Percentiles rank a stretch among this genome's conserved stretches.
Conservation (phyloP, 2,888 invertebrate genomes). For the Spatulosminthurus flaviceps region DNA sequence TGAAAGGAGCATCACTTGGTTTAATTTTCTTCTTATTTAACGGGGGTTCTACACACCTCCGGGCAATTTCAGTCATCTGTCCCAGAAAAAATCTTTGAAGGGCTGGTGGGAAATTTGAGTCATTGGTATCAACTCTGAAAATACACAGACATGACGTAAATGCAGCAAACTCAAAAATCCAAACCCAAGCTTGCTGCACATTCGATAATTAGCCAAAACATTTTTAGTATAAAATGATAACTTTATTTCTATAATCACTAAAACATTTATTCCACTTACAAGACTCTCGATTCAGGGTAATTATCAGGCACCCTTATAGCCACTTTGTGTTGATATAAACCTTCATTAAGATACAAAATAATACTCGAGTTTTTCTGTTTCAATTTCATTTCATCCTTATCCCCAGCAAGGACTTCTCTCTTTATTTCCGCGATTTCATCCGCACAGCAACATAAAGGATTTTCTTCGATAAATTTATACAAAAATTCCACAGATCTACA, state of each 20-base stretch:
- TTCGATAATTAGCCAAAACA: too few relatives aligned
- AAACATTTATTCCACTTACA: slow-evolving; percentile 66
- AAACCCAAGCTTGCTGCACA: too few relatives aligned
- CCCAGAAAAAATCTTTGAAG: slow-evolving; percentile 73
- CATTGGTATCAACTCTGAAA: slow-evolving; percentile 70
- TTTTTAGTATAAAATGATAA: too few relatives aligned
- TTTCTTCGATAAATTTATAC: slow-evolving; percentile 74
- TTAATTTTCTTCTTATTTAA: slow-evolving; percentile 68
- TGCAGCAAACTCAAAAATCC: neutral
- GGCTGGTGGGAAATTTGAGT: slow-evolving; percentile 75
- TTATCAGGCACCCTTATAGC: slow-evolving; percentile 73
- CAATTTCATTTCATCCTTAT: slow-evolving; percentile 72
- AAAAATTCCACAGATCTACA: slow-evolving; percentile 73
- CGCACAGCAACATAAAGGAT: slow-evolving; percentile 77
- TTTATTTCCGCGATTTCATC: slow-evolving; percentile 76
- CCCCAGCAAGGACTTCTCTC: neutral
- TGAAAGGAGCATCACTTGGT: slow-evolving; percentile 70
- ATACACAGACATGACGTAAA: neutral
- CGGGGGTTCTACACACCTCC: slow-evolving; percentile 77
- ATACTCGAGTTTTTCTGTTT: slow-evolving; percentile 75
- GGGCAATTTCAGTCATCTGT: slow-evolving; percentile 75
- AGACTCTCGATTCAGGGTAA: slow-evolving; percentile 72
- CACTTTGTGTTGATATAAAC: slow-evolving; percentile 73
- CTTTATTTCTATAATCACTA: too few relatives aligned
- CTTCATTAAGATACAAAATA: slow-evolving; percentile 70